phyloP scores from a whole-genome alignment of 2,113 vertebrate species.

The Pseudonaja textilis region DNA sequence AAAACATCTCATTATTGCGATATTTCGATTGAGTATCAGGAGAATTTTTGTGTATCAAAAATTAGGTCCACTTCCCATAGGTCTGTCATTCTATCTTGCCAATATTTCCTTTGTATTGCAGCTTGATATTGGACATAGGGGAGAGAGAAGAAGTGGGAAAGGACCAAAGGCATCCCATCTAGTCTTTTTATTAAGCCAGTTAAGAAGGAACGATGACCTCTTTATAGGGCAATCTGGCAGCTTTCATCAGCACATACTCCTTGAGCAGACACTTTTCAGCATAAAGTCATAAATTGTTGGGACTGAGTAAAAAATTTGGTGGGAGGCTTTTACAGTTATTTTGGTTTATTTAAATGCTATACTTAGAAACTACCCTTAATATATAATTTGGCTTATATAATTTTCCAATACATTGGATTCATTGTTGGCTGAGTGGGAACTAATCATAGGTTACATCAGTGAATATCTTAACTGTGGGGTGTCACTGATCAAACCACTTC shows the following conservation, averaged over 20 bases:
- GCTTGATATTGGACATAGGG: neutral
- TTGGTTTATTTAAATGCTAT: neutral
- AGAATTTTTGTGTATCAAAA: neutral
- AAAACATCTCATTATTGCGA: neutral
- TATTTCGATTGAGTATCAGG: neutral
- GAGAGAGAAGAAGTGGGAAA: neutral
- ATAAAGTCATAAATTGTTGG: neutral
- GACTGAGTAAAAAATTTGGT: neutral
- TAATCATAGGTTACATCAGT: neutral
- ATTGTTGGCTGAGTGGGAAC: neutral
- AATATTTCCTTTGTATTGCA: neutral
- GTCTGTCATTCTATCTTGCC: neutral
- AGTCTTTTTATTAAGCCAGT: neutral
- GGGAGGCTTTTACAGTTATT: neutral
- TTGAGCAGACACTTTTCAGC: neutral
- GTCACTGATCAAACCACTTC: neutral
- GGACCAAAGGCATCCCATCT: neutral
- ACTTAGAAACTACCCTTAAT: neutral
- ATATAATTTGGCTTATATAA: constrained; percentile 2
- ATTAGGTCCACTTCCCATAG: neutral
- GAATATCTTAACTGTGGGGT: neutral
- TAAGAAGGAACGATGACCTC: neutral
- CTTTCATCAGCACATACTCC: neutral
- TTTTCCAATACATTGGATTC: neutral
- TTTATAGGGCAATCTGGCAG: neutral